Evolutionary conservation across 2,113 vertebrate genomes (phyloP).

Genomic region (Crotalus viridis): DNA sequence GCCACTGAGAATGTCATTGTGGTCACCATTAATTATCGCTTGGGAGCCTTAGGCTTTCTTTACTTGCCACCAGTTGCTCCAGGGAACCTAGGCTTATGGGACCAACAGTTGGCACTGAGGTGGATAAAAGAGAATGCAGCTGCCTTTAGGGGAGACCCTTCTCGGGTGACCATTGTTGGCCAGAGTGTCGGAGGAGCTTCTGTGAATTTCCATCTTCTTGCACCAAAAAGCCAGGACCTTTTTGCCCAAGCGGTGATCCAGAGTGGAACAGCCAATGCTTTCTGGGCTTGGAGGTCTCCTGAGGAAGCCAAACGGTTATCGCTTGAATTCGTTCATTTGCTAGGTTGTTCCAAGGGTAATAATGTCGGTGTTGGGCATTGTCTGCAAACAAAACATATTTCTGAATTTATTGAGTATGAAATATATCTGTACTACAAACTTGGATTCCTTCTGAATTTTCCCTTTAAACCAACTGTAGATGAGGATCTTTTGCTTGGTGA

Average conservation of each 20-base stretch:
- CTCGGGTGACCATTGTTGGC: constrained; percentile 74
- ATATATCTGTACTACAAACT: background rate
- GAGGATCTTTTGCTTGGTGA: constrained; percentile 67
- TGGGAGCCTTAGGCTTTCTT: too few relatives aligned
- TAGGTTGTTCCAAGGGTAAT: constrained; percentile 59
- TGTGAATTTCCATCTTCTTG: constrained; percentile 71
- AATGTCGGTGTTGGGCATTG: constrained; percentile 54
- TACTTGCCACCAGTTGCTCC: constrained; percentile 53
- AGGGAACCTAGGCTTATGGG: constrained; percentile 72
- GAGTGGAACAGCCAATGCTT: constrained; percentile 66
- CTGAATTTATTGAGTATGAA: constrained; percentile 25
- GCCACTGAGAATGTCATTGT: constrained; percentile 18
- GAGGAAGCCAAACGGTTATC: constrained; percentile 50
- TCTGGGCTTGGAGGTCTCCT: constrained; percentile 54
- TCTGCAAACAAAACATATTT: constrained; percentile 53
- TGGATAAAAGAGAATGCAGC: constrained; percentile 74
- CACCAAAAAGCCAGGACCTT: constrained; percentile 64
- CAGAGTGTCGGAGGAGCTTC: constrained; percentile 72
- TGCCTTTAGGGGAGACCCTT: constrained; percentile 72
- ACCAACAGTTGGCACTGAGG: constrained; percentile 73
- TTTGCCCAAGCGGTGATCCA: constrained; percentile 72
- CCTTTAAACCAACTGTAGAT: constrained; percentile 66
- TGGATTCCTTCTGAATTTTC: background rate
- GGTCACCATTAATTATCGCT: too few relatives aligned
- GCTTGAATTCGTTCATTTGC: constrained; percentile 41